Percentiles rank a stretch among this genome's conserved stretches.
Conservation (phyloP, 2,797 vertebrate genomes). For the Eleutherodactylus coqui region DNA sequence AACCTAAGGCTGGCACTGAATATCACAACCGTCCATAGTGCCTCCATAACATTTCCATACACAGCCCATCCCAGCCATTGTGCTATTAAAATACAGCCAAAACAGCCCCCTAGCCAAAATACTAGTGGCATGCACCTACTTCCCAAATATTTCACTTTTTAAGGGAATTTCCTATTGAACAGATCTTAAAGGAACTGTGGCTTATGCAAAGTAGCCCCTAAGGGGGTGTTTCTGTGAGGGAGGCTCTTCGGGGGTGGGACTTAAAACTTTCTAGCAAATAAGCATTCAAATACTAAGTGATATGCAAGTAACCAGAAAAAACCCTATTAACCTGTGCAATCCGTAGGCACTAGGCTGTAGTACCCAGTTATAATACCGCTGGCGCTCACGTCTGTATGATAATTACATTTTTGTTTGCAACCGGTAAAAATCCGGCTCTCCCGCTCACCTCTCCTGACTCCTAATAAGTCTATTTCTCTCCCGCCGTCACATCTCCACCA, state of each 20-base stretch:
- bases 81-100: background rate
- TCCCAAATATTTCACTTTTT: no score
- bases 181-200: no score
- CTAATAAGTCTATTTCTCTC: conserved; percentile 8
- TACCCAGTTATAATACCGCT: no score
- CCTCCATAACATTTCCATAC: background rate
- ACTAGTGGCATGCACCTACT: no score
- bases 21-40: background rate
- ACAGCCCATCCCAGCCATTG: background rate
- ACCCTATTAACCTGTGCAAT: background rate
- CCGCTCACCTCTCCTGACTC: background rate
- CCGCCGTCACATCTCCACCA: conserved; percentile 21
- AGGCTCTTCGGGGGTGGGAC: background rate
- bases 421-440: background rate
- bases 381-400: background rate
- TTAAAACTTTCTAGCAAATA: background rate
- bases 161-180: no score
- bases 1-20: no score
- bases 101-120: background rate
- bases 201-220: background rate
- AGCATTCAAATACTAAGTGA: background rate
- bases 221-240: background rate
- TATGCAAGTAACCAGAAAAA: background rate
- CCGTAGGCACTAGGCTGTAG: background rate
- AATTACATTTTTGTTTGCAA: background rate